Percentiles rank a stretch among this genome's conserved stretches.
Conservation (phyloP, 2,113 vertebrate species). For the Archilochus colubris region DNA sequence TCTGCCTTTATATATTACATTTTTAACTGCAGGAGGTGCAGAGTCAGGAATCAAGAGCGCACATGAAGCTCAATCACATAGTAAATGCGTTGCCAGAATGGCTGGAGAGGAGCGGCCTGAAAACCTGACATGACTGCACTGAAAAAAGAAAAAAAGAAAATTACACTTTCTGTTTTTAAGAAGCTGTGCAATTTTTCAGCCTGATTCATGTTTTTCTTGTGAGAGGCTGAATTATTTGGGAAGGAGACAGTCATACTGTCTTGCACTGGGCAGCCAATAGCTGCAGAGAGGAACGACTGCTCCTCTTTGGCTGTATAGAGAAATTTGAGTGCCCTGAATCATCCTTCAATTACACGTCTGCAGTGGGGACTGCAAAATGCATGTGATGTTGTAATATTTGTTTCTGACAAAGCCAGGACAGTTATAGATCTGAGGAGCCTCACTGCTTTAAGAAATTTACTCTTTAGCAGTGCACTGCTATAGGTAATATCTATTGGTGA, state of each 20-base stretch:
- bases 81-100: background rate
- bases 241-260: constrained; percentile 25
- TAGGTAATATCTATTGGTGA: background rate
- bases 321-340: constrained; percentile 53
- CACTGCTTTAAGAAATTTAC: background rate
- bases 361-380: background rate
- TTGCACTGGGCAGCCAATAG: background rate
- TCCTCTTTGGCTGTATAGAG: constrained; percentile 20
- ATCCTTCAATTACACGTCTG: constrained; percentile 51
- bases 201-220: constrained; percentile 27
- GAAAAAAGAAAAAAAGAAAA: constrained; percentile 11
- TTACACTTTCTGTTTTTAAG: background rate
- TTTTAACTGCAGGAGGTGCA: background rate
- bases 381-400: background rate
- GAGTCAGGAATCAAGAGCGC: background rate
- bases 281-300: background rate
- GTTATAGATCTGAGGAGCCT: background rate
- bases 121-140: background rate
- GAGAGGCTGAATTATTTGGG: constrained; percentile 7
- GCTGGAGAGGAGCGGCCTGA: background rate
- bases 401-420: background rate
- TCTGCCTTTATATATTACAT: background rate
- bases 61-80: accelerated
- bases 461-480: background rate
- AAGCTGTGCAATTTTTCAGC: background rate